Conservation (phyloP, 1,140 invertebrate genomes). For the Neodiprion pinetum region DNA sequence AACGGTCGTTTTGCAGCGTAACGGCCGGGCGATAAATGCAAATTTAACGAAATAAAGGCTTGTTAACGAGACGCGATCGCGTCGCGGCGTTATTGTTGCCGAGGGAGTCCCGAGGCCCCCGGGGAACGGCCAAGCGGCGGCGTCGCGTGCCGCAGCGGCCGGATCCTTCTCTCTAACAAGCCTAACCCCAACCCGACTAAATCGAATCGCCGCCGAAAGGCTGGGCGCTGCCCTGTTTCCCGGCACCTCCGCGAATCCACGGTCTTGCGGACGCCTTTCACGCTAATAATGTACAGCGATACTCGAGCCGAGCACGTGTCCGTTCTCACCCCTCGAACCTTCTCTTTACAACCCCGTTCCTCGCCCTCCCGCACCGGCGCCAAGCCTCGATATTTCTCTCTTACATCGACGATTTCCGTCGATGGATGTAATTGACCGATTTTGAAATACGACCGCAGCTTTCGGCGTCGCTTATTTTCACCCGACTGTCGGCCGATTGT, state of each 20-base stretch:
- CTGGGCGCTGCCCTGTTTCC: background rate
- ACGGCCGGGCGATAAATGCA: background rate
- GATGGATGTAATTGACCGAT: too few relatives aligned
- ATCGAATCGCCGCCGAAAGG: slow-evolving; percentile 3
- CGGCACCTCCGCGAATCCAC: background rate
- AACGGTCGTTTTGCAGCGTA: slow-evolving; percentile 4
- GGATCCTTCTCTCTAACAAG: background rate
- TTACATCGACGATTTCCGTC: too few relatives aligned
- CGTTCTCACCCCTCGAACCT: background rate
- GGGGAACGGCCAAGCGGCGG: background rate
- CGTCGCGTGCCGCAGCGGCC: background rate
- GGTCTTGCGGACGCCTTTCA: background rate
- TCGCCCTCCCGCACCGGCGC: too few relatives aligned
- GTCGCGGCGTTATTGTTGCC: background rate
- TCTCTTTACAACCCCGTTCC: background rate
- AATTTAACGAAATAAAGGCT: slow-evolving; percentile 6
- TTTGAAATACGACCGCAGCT: too few relatives aligned
- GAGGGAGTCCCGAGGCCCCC: background rate
- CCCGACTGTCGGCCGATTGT: too few relatives aligned
- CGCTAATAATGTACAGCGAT: background rate
- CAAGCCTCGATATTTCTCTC: too few relatives aligned
- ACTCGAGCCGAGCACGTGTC: background rate
- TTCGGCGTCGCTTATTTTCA: too few relatives aligned
- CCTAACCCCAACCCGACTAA: background rate
- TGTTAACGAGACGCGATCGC: background rate